These are phyloP conservation scores for Remorina albescens DNA, from an alignment of 2,797 vertebrate species.

Conservation along the genomic window DNA sequence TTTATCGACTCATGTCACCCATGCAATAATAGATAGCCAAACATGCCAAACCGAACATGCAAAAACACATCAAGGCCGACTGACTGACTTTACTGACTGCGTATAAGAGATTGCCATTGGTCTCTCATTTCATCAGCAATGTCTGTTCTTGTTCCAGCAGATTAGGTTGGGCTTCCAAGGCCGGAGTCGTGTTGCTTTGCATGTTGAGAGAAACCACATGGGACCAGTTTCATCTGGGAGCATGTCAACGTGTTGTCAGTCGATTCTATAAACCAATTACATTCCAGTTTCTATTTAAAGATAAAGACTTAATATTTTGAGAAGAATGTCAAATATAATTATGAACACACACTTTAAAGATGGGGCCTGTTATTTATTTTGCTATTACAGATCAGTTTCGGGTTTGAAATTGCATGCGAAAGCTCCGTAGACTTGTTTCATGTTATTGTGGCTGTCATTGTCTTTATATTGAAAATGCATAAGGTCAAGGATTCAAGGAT, in stretches of 20 bases:
- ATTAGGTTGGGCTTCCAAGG: constrained; percentile 31
- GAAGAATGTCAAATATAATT: constrained; percentile 6
- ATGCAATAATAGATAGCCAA: constrained; percentile 38
- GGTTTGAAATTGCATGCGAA: constrained; percentile 14
- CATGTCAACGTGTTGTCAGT: constrained; percentile 40
- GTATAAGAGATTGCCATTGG: constrained; percentile 24
- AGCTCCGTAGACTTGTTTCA: not conserved
- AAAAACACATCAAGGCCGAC: constrained; percentile 47
- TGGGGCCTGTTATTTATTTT: constrained; percentile 17
- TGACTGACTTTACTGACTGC: constrained; percentile 27
- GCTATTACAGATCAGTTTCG: constrained; percentile 15
- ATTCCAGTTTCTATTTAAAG: constrained; percentile 26
- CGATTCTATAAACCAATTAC: constrained; percentile 53
- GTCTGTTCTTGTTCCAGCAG: constrained; percentile 36
- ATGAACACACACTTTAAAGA: constrained; percentile 9
- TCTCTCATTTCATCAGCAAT: constrained; percentile 49
- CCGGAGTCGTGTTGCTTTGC: constrained; percentile 18
- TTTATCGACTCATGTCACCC: constrained; percentile 35
- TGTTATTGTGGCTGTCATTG: constrained; percentile 6
- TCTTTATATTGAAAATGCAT: constrained; percentile 53
- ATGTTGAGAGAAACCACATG: constrained; percentile 13
- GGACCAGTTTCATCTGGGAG: constrained; percentile 7
- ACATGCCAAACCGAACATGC: constrained; percentile 33
- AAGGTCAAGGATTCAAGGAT: constrained; percentile 73
- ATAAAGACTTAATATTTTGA: constrained; percentile 21